Evolutionary conservation across 2,888 invertebrate species (phyloP), one percentile per base, ranked within the genome.

Genomic region (Ectropis crepuscularia): DNA sequence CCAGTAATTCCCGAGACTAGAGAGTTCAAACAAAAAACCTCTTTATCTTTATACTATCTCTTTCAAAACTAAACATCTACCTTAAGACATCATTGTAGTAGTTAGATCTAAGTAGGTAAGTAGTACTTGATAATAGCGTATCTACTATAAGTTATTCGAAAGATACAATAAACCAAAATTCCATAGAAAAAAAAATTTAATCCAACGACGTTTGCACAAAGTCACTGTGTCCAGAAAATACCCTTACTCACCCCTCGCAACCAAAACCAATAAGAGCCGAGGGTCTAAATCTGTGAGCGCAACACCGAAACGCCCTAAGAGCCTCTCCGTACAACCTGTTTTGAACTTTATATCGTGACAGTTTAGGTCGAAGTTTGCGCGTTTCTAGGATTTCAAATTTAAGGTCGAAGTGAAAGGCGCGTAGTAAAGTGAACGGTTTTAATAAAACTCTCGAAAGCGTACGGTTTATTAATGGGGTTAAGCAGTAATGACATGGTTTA

Each of bases 231-330:
- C 62, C 79, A 65, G 68, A 72, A 74, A 73, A 79, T 74, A 77
- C 78, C 78, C 76, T 77, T 79, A 74, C 85, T 90, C 89, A 88
- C 90, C 90, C 92, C 87, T 81, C 81, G 73, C 75, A 74, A 82
- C 79, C 80, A 87, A 91, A 90, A 88, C 92, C 92, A 92, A 92
- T 92, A 89, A 91, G 89, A 88, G 80, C 86, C 85, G 83, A 88
- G 90, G 87, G 87, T 89, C 86, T 81, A 68, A 75, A 79, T 77
- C 74, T 74, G 80, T 77, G 77, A 70, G 70, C 71, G 74, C 70
- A 79, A 72, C 74, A 71, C 55, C 77, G 82, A 79, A 89, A 90
- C 86, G 89, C 84, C 88, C 83, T 89, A 89, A 79, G 71, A 76
- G 64, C 72, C 67, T 60, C 63, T 54, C 57, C 36, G 12, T 48